A percentile compares a stretch with the other conserved stretches of the same genome.
Conservation (phyloP, 2,888 invertebrate genomes). For the Ormyrus rosae region DNA sequence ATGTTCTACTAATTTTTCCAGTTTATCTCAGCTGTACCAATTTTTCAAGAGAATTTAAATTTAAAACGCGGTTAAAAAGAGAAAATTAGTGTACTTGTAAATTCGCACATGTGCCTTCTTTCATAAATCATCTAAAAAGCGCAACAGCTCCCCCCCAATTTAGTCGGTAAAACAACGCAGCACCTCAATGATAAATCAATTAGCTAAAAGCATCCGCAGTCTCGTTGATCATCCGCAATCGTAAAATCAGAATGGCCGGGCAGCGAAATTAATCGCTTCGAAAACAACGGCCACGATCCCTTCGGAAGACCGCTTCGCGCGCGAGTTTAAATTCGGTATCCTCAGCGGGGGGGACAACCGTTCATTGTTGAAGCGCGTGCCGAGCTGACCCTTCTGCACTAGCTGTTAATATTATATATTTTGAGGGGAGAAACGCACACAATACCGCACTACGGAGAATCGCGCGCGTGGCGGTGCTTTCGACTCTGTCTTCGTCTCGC, state of each 20-base stretch:
- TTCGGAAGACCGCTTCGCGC: background rate
- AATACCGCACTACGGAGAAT: background rate
- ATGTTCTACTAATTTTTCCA: too few species aligned
- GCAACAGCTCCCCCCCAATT: background rate
- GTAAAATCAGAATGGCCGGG: constrained; percentile 15
- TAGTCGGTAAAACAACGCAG: background rate
- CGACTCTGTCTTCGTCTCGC: background rate
- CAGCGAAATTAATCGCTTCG: constrained; percentile 21
- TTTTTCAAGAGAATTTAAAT: too few species aligned
- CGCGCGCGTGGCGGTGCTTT: constrained; percentile 1
- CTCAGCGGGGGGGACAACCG: background rate
- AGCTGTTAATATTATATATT: constrained; percentile 46
- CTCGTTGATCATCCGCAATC: background rate
- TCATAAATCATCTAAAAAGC: background rate
- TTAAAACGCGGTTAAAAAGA: too few species aligned
- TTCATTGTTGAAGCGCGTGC: constrained; percentile 22
- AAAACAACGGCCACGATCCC: constrained; percentile 1
- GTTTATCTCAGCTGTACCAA: too few species aligned
- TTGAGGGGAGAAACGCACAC: constrained; percentile 42
- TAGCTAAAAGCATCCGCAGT: constrained; percentile 2
- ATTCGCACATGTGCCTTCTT: too few species aligned
- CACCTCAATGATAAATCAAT: constrained; percentile 12
- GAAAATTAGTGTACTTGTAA: too few species aligned
- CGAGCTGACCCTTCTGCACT: background rate
- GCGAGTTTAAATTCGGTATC: constrained; percentile 41